Percentiles rank a stretch among this genome's conserved stretches.
Conservation (phyloP, 2,888 invertebrate species). For the Desoria tigrina region DNA sequence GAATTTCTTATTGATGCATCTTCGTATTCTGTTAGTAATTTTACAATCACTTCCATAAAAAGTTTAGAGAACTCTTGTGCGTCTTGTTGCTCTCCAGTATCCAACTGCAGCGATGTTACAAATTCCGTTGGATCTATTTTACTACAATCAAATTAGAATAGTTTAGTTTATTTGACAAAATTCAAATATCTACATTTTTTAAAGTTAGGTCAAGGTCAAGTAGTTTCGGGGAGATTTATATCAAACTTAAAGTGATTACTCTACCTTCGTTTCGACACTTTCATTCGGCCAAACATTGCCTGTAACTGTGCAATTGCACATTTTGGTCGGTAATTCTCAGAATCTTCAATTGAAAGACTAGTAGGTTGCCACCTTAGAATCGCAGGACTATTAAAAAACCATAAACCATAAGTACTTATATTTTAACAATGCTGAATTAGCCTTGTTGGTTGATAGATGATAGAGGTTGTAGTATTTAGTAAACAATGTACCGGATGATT, state of each 20-base stretch:
- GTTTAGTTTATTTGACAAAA: no score
- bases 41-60: slow-evolving; percentile 57
- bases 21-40: slow-evolving; percentile 35
- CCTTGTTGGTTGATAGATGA: neutral
- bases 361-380: slow-evolving; percentile 63
- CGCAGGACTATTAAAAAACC: slow-evolving; percentile 60
- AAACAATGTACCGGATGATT: slow-evolving; percentile 58
- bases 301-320: slow-evolving; percentile 63
- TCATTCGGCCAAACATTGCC: slow-evolving; percentile 64
- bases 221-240: no score
- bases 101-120: slow-evolving; percentile 62
- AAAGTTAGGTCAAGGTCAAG: no score
- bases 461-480: neutral
- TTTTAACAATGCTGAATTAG: no score
- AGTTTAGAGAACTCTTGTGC: slow-evolving; percentile 68
- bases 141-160: no score
- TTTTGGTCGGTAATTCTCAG: slow-evolving; percentile 56
- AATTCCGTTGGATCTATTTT: slow-evolving; percentile 64
- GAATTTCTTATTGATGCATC: slow-evolving; percentile 31
- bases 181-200: no score
- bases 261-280: slow-evolving; percentile 61
- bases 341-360: slow-evolving; percentile 22
- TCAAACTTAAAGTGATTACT: no score
- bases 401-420: no score
- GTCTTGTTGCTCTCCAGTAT: slow-evolving; percentile 66